Evolutionary conservation across 1,140 invertebrate genomes (phyloP), one percentile per base, ranked within the genome.

Genomic region (Lucilia cuprina): DNA sequence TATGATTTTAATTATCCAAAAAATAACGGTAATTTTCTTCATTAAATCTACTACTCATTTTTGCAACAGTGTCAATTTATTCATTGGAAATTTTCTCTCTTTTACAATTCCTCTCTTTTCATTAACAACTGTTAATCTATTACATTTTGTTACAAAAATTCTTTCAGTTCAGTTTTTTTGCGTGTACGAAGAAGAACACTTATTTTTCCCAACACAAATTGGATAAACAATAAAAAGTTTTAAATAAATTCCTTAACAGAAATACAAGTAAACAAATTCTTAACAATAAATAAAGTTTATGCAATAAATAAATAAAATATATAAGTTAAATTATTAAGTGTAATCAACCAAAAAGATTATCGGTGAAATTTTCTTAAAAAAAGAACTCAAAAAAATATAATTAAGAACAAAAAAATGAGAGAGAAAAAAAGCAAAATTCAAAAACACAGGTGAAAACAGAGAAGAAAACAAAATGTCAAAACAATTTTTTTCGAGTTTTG

Each of bases 391-490:
- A 70, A 70, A 70, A 70, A 21, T 21, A 70, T 70, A 70, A 70
- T 70, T 70, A 70, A 70, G 65, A 70, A 70, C 19, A 21, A 25
- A 70, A 70, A 70, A n/a, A n/a, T n/a, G n/a, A n/a, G n/a, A 70
- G 8, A 17, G 60, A n/a, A 65, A 13, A 65, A 65, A 70, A 70
- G 65, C 55, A 70, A 25, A 70, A 70, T 25, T 21, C 2, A 70
- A 19, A 70, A 21, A 70, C 19, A 70, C 60, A 65, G 65, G 65
- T 70, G 65, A 70, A 70, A n/a, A 7, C 2, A 70, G 55, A 8
- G 65, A 25, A 5, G 10, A 70, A 70, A 21, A 70, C n/a, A 70
- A 70, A 70, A 70, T 70, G 65, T 70, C 65, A 70, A 70, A 70
- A 70, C 65, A 70, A 60, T 70, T 19, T 70, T 10, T 30, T 30